Conservation (phyloP, 2,888 invertebrate species). For the Zaprionus obscuricornis region DNA sequence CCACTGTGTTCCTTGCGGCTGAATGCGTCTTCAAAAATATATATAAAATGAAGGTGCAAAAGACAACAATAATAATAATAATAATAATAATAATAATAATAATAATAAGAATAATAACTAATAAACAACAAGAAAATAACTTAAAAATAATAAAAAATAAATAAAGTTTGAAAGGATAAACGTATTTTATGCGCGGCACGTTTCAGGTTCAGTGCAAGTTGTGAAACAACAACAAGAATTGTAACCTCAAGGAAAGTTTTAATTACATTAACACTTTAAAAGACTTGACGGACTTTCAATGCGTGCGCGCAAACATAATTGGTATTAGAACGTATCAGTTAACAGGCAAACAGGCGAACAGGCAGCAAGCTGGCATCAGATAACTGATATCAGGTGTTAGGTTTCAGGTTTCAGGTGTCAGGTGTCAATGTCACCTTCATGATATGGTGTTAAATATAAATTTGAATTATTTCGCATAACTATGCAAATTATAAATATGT, state of each 20-base stretch:
- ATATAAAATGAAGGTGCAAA: too few relatives aligned
- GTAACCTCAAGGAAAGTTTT: conserved; percentile 50
- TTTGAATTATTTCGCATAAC: conserved; percentile 28
- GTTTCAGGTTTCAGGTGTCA: conserved; percentile 13
- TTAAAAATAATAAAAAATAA: conserved; percentile 10
- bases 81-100: too few relatives aligned
- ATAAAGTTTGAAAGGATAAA: conserved; percentile 37
- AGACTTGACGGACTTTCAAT: conserved; percentile 12
- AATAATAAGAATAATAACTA: too few relatives aligned
- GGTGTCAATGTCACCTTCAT: conserved; percentile 32
- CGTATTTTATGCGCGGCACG: conserved; percentile 59
- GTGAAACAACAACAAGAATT: conserved; percentile 25
- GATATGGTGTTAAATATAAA: not conserved
- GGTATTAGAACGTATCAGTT: not conserved
- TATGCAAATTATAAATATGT: conserved; percentile 44
- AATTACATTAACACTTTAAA: conserved; percentile 70
- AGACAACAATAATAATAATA: too few relatives aligned
- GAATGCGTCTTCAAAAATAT: conserved; percentile 7
- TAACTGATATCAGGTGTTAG: too few relatives aligned
- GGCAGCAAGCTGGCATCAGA: too few relatives aligned
- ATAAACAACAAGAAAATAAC: too few relatives aligned
- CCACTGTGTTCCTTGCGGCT: conserved; percentile 5
- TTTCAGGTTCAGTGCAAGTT: conserved; percentile 43
- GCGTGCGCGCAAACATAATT: not conserved
- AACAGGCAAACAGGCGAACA: too few relatives aligned